Conservation (phyloP, 2,113 vertebrate species). For the Mixornis gularis region DNA sequence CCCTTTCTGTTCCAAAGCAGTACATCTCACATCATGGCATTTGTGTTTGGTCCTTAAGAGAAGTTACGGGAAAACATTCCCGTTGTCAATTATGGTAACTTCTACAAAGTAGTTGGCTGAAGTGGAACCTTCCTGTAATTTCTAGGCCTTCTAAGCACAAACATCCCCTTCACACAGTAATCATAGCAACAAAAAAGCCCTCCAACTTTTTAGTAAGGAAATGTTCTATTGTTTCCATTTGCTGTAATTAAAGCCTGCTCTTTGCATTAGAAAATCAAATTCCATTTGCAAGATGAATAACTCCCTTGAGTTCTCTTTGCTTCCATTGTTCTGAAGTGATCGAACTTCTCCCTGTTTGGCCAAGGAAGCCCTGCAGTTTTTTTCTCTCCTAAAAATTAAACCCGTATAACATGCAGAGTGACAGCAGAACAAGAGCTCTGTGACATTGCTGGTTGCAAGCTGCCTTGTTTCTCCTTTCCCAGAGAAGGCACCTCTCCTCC, state of each 20-base stretch:
- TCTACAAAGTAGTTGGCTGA: not conserved
- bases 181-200: not conserved
- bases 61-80: not conserved
- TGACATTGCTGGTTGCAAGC: not conserved
- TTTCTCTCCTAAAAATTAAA: not conserved
- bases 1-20: not conserved
- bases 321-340: not conserved
- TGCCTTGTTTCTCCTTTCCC: not conserved
- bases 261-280: slow-evolving; percentile 39
- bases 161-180: not conserved
- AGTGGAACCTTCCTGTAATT: not conserved
- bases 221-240: slow-evolving; percentile 23
- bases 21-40: not conserved
- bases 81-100: not conserved
- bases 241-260: slow-evolving; percentile 24
- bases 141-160: not conserved
- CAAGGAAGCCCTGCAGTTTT: not conserved
- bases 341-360: not conserved
- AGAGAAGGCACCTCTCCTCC: not conserved
- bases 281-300: not conserved
- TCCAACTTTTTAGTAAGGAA: slow-evolving; percentile 11
- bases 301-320: not conserved
- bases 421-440: not conserved
- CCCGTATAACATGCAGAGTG: not conserved
- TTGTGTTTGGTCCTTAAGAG: not conserved